Evolutionary conservation across 1,140 invertebrate genomes (phyloP).

Genomic region (Solenopsis invicta): DNA sequence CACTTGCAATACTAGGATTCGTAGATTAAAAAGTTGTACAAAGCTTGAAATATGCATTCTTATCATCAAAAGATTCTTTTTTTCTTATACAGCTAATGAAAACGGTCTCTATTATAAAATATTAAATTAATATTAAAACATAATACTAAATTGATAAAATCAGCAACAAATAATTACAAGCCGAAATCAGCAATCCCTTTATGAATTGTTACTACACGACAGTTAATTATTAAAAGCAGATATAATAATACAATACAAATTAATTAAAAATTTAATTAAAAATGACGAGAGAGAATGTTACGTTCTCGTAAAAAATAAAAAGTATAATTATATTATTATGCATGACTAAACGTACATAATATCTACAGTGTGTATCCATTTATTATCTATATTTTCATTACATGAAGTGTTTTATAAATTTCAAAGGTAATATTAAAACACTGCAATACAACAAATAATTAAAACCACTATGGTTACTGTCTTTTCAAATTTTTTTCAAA

Average conservation of each 20-base stretch:
- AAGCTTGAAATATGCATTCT: background rate
- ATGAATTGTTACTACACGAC: background rate
- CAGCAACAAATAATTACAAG: constrained; percentile 4
- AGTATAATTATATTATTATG: constrained; percentile 6
- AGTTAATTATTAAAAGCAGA: constrained; percentile 25
- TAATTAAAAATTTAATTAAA: constrained; percentile 34
- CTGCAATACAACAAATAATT: background rate
- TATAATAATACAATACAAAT: background rate
- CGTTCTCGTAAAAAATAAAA: background rate
- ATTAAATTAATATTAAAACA: constrained; percentile 4
- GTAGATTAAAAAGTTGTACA: background rate
- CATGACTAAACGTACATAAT: background rate
- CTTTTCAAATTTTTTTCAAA: background rate
- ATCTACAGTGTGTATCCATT: background rate
- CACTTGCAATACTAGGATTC: background rate
- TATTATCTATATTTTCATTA: constrained; percentile 3
- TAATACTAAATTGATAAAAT: constrained; percentile 23
- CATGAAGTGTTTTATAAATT: background rate
- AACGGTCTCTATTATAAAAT: background rate
- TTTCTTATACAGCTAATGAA: background rate
- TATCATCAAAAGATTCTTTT: background rate
- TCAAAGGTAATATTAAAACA: constrained; percentile 11
- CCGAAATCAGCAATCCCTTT: background rate
- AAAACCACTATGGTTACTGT: background rate
- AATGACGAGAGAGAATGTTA: background rate